Base-by-base conservation (phyloP, 2,888 invertebrate species). In the Chrysolina haemoptera region DNA sequence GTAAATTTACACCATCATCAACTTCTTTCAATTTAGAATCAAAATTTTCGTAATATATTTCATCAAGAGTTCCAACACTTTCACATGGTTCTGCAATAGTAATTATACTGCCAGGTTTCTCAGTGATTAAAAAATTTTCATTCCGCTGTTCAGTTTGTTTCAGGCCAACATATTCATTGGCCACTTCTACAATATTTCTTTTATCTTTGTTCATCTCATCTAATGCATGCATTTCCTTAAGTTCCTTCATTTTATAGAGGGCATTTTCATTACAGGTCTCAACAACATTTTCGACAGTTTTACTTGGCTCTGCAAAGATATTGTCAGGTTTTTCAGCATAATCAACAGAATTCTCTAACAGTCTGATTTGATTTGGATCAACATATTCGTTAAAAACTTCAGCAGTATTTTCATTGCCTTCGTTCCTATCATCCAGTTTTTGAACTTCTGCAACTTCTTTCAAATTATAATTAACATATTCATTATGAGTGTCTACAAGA, bases 381-480 rank as follows among this genome's bases (percentile, higher is more conserved):
- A 35, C 8, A 35, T 35, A 35, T 6, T 35, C 35, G 35, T 35
- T 35, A 35, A 35, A 35, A 8, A 8, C 35, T 8, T 35, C 35
- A 6, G 35, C 35, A 35, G 35, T 35, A 35, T 20, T 20, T 59
- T 59, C 59, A 27, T 27, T 27, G 59, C 8, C 59, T 27, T 59
- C n/a, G 12, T 59, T n/a, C 27, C 22, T 59, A 0, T 59, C 27
- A 59, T 27, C 59, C 14, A 59, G 2, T 27, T 16, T 1, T 9
- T 11, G 4, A 16, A 59, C 0, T 9, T 59, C 22, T 14, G 4
- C 27, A 27, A 12, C 6, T 59, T 59, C 27, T 0, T 59, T 59
- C 59, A 59, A 14, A n/a, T 59, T 35, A n/a, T 59, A 10, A 59
- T 6, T 14, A 22, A 59, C 59, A 59, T 59, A 35, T 59, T 59